Evolutionary conservation across 2,113 vertebrate species (phyloP), one percentile per base, ranked within the genome.

Genomic region (Oreochromis tanganicae): DNA sequence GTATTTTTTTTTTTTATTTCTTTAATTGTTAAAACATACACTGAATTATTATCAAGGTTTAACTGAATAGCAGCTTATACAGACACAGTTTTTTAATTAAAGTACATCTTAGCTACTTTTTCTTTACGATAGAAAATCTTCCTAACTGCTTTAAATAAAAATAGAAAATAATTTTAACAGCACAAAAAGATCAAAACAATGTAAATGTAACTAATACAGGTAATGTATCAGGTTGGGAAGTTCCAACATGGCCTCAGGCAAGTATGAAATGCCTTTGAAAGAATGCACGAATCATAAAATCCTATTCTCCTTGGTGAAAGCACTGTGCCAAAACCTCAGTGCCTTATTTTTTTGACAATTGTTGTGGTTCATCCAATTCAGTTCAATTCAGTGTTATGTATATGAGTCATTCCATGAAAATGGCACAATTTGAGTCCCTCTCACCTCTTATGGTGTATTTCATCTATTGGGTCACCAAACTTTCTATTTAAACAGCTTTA

Each of bases 341-440:
- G 50, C 17, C 17, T n/a, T n/a, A 0, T 19, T n/a, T 52, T 52
- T 0, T 2, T n/a, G 50, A 5, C 1, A 2, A 9, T n/a, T n/a
- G 17, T n/a, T 52, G 17, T 52, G 50, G 50, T 52, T 52, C 50
- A 52, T 52, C 50, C 48, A 19, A 52, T 52, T 52, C 48, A 52
- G 48, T 50, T 50, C 48, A 50, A 9, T 19, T 52, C 17, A 52
- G 50, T 52, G 50, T 52, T 52, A 52, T 52, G 19, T 19, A 52
- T 52, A 19, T 52, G 48, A 1, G 27, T 27, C 27, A 27, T 27
- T 27, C 27, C 27, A 27, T 27, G 27, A 27, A 27, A 27, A 27
- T 27, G 27, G 27, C 27, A 27, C 27, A 27, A 27, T 27, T 27
- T 27, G 27, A 27, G 27, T 27, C 27, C 27, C 27, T 27, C 27